Base-by-base conservation (phyloP, 2,888 invertebrate genomes). In the Spilosoma lubricipeda region DNA sequence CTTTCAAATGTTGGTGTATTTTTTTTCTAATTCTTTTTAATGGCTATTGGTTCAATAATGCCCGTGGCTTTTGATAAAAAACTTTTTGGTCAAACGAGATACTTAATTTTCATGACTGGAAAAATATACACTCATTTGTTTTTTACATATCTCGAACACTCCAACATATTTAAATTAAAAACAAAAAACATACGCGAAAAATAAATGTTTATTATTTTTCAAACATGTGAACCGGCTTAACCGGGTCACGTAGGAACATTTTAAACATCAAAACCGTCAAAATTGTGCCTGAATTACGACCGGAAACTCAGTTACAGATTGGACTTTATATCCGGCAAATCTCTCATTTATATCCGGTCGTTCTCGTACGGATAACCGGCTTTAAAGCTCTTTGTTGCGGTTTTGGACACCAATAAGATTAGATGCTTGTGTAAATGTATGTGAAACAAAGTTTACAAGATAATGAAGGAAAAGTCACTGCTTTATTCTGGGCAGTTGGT, bases 261-360 rank as follows among this genome's bases (percentile, higher is more conserved):
- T 85, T 79, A 73, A 74, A 73, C 76, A 73, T 73, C 66, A 73
- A 63, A 48, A 68, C 72, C 74, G 75, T 75, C 70, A 82, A 85
- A 84, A 76, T 78, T 64, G 67, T 77, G 74, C 78, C 73, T 69
- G 79, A 71, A 81, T 82, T 82, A 81, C 71, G 72, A 68, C 72
- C 68, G 73, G 76, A 74, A 79, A 71, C 74, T 74, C 78, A 75
- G 79, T 74, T 73, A 79, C 77, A 83, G 82, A 84, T 84, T 79
- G 80, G 72, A 73, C 67, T 72, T 69, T 74, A 78, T 33, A 78
- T 79, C 81, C 84, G 80, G 80, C 77, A 83, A 85, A 86, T 83
- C 81, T 83, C 80, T 77, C 79, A 84, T 84, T 86, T 83, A 82
- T 83, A 80, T 77, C 82, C 83, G 81, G 78, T 66, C 72, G 75